Percentiles rank a stretch among this genome's conserved stretches.
Conservation (phyloP, 2,888 invertebrate species). For the Drosophila mercatorum region DNA sequence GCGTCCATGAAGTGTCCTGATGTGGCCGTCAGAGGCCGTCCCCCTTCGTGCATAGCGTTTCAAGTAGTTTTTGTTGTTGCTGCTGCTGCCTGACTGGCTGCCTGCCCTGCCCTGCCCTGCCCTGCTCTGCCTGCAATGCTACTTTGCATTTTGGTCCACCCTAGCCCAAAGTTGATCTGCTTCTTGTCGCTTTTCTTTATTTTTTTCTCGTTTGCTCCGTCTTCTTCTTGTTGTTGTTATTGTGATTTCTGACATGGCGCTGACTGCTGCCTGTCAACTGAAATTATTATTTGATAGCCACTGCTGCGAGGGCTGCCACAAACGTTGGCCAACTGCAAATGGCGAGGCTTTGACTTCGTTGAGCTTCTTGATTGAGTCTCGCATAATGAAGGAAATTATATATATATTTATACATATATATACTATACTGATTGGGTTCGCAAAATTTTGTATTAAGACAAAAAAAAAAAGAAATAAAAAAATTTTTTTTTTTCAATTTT, state of each 20-base stretch:
- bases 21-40: conserved; percentile 8
- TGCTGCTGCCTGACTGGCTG: not conserved
- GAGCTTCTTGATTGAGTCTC: not conserved
- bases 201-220: not conserved
- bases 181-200: conserved; percentile 9
- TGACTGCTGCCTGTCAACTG: conserved; percentile 74
- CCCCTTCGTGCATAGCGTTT: conserved; percentile 16
- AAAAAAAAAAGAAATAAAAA: too few relatives aligned
- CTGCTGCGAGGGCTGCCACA: conserved; percentile 49
- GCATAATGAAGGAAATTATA: not conserved
- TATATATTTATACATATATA: too few relatives aligned
- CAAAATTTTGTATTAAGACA: not conserved
- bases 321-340: not conserved
- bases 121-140: conserved; percentile 17
- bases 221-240: conserved; percentile 20
- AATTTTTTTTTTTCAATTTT: too few relatives aligned
- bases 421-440: too few relatives aligned
- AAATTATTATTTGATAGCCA: conserved; percentile 57
- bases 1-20: conserved; percentile 58
- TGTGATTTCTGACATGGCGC: conserved; percentile 58
- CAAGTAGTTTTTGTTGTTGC: conserved; percentile 35
- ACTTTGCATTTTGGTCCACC: conserved; percentile 37
- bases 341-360: not conserved
- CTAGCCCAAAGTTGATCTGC: conserved; percentile 12
- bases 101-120: not conserved